Evolutionary conservation across 2,113 vertebrate species (phyloP).

Genomic region (Menidia beryllina): DNA sequence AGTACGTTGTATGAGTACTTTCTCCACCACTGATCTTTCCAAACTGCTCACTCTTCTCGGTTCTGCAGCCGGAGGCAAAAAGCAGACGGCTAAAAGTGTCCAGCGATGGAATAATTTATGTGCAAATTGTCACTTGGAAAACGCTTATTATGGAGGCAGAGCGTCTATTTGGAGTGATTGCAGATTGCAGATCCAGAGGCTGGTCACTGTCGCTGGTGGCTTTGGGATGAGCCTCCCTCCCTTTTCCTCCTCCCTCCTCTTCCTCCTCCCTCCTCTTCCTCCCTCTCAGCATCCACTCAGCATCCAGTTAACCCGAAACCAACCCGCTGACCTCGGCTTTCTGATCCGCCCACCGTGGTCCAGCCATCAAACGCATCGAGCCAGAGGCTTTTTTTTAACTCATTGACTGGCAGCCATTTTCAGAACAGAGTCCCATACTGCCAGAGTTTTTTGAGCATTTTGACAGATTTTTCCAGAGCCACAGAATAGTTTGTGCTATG

Average conservation of each 20-base stretch:
- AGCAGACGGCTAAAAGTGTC: conserved; percentile 64
- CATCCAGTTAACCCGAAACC: conserved; percentile 65
- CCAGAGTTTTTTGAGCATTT: no score
- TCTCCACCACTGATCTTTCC: not conserved
- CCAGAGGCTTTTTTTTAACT: no score
- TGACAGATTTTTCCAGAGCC: no score
- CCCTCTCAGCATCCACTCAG: conserved; percentile 58
- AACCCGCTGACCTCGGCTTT: conserved; percentile 66
- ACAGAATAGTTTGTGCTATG: no score
- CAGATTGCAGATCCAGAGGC: conserved; percentile 72
- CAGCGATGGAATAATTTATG: conserved; percentile 73
- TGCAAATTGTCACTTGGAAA: conserved; percentile 78
- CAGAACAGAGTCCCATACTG: no score
- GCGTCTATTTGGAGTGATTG: conserved; percentile 80
- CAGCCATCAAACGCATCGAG: conserved; percentile 31
- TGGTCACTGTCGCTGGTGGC: conserved; percentile 73
- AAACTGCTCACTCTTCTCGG: conserved; percentile 27
- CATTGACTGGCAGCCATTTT: no score
- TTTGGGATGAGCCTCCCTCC: conserved; percentile 61
- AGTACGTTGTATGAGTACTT: no score
- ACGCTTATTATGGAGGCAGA: conserved; percentile 79
- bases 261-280: conserved; percentile 37
- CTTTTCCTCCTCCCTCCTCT: conserved; percentile 32
- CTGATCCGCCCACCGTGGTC: conserved; percentile 55
- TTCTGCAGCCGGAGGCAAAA: conserved; percentile 46